phyloP scores from a whole-genome alignment of 2,888 invertebrate species.

The Agelastica alni region DNA sequence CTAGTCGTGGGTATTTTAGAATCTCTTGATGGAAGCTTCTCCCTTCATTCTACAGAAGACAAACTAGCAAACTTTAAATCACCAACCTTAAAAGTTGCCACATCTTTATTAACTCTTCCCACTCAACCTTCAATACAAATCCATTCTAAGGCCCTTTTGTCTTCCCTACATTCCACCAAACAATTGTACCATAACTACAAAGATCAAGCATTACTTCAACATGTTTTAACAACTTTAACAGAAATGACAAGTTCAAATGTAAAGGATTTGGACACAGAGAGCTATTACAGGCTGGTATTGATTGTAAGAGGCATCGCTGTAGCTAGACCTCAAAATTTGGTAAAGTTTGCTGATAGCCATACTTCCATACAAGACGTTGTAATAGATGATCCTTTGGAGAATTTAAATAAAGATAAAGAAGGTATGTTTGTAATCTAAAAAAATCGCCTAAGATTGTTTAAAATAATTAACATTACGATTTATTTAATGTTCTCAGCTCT shows the following conservation, averaged over 20 bases:
- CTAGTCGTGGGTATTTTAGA: constrained; percentile 71
- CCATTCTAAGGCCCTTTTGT: constrained; percentile 80
- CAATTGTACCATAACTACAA: constrained; percentile 84
- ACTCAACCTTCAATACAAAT: constrained; percentile 74
- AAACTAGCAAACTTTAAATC: constrained; percentile 58
- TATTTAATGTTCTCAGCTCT: too few relatives aligned
- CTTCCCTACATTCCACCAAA: constrained; percentile 76
- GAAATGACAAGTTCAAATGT: constrained; percentile 57
- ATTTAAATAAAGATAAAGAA: constrained; percentile 6
- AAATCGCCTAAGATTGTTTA: too few relatives aligned
- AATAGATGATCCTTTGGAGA: constrained; percentile 54
- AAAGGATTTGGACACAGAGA: constrained; percentile 83
- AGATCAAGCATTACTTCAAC: constrained; percentile 83
- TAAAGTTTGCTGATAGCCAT: constrained; percentile 67
- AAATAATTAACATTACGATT: too few relatives aligned
- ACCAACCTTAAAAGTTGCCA: constrained; percentile 68
- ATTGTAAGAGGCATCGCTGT: constrained; percentile 85
- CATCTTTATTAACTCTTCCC: constrained; percentile 68
- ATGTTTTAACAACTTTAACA: constrained; percentile 71
- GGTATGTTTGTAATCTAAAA: neutral
- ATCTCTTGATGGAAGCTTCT: constrained; percentile 73
- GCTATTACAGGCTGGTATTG: constrained; percentile 83
- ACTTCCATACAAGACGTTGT: constrained; percentile 57
- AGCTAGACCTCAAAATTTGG: constrained; percentile 79
- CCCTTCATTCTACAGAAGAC: constrained; percentile 60